Conservation (phyloP, 2,888 invertebrate genomes). For the Drosophila setosimentum region DNA sequence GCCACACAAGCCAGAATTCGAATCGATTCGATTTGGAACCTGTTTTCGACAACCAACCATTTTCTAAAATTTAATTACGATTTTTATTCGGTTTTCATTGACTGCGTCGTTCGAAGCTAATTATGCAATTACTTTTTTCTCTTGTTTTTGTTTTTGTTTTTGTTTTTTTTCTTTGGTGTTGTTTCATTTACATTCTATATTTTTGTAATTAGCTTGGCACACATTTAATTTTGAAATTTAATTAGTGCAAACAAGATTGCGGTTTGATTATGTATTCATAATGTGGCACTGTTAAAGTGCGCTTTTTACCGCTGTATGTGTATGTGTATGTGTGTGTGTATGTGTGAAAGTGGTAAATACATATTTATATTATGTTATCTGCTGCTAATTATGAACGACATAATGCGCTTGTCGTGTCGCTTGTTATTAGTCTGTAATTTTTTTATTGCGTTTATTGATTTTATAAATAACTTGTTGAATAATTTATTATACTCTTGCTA, state of each 20-base stretch:
- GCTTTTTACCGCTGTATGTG: neutral
- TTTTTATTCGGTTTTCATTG: constrained; percentile 58
- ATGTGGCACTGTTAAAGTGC: constrained; percentile 35
- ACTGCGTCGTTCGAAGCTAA: constrained; percentile 47
- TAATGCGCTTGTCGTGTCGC: constrained; percentile 49
- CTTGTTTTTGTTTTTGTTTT: neutral
- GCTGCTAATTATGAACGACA: constrained; percentile 54
- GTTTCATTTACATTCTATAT: constrained; percentile 43
- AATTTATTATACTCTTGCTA: constrained; percentile 30
- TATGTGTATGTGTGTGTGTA: neutral
- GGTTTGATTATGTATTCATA: constrained; percentile 65
- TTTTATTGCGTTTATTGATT: constrained; percentile 36
- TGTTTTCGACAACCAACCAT: neutral
- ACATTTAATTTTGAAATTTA: constrained; percentile 70
- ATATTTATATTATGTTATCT: constrained; percentile 26
- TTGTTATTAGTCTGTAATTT: constrained; percentile 33
- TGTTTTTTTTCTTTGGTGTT: neutral
- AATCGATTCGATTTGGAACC: constrained; percentile 17
- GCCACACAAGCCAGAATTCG: constrained; percentile 13
- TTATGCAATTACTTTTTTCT: constrained; percentile 35
- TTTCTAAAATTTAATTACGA: constrained; percentile 63
- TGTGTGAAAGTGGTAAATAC: neutral
- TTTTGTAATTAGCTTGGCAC: constrained; percentile 70
- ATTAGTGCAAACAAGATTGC: constrained; percentile 69
- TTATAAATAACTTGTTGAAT: constrained; percentile 28